Evolutionary conservation across 2,113 vertebrate species (phyloP).

Genomic region (Aphyosemion australe): DNA sequence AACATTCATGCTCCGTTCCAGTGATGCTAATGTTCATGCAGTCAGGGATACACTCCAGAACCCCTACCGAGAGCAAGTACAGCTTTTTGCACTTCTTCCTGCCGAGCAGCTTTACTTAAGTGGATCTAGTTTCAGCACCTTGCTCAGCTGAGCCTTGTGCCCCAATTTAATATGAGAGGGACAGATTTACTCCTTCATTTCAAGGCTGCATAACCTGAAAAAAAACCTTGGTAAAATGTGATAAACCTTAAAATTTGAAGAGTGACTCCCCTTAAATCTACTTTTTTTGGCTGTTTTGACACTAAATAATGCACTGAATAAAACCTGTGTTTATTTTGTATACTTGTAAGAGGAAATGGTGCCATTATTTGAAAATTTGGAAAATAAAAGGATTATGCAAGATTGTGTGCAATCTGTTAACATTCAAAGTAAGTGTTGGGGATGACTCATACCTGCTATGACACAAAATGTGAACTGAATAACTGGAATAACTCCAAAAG

Average conservation of each 20-base stretch:
- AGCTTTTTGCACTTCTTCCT: constrained; percentile 10
- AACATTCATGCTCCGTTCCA: constrained; percentile 14
- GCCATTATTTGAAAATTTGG: too few species aligned
- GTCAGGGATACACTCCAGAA: constrained; percentile 22
- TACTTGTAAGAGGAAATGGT: too few species aligned
- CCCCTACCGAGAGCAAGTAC: constrained; percentile 9
- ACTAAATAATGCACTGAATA: neutral
- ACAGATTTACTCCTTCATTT: neutral
- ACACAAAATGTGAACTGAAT: too few species aligned
- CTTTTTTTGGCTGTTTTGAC: neutral
- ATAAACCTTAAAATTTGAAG: neutral
- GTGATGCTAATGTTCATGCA: constrained; percentile 1
- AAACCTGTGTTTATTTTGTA: too few species aligned
- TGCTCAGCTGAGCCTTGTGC: constrained; percentile 14
- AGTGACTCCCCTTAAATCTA: neutral
- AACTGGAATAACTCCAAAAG: too few species aligned
- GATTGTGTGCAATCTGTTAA: too few species aligned
- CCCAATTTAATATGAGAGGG: neutral
- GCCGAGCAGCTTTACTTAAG: constrained; percentile 13
- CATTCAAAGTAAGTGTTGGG: too few species aligned
- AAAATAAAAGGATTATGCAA: too few species aligned
- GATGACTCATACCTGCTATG: too few species aligned
- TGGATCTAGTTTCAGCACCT: constrained; percentile 5
- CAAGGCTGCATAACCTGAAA: neutral
- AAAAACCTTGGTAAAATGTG: constrained; percentile 4